phyloP scores from a whole-genome alignment of 2,113 vertebrate species.

The Ellobius talpinus region DNA sequence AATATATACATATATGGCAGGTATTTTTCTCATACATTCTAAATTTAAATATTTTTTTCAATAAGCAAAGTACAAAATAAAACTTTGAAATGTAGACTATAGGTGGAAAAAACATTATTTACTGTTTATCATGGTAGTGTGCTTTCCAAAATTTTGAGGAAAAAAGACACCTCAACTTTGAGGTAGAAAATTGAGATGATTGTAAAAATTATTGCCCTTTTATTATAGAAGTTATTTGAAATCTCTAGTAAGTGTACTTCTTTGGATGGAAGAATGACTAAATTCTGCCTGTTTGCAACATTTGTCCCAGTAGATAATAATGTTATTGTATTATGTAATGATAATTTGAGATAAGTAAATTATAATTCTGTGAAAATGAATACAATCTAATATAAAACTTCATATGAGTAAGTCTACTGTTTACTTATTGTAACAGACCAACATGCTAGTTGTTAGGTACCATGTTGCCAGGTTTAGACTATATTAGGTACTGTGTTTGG shows the following conservation, averaged over 20 bases:
- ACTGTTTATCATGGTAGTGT: not conserved
- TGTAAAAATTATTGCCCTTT: slow-evolving; percentile 29
- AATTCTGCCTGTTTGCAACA: slow-evolving; percentile 12
- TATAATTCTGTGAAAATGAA: slow-evolving; percentile 50
- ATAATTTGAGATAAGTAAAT: slow-evolving; percentile 58
- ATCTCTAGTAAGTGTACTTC: not conserved
- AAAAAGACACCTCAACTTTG: not conserved
- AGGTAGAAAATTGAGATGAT: not conserved
- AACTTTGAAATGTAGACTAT: slow-evolving; percentile 7
- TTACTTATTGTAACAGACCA: not conserved
- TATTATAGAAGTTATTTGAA: not conserved
- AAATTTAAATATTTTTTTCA: not conserved
- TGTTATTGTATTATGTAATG: not conserved
- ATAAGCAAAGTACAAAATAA: not conserved
- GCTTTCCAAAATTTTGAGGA: not conserved
- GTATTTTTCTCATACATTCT: not conserved
- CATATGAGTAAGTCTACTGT: slow-evolving; percentile 1
- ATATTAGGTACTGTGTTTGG: not conserved
- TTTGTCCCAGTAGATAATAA: slow-evolving; percentile 16
- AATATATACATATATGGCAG: not conserved
- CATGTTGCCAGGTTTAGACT: not conserved
- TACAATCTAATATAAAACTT: slow-evolving; percentile 52
- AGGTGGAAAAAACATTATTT: slow-evolving; percentile 31
- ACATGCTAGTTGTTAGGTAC: not conserved
- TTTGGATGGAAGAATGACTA: not conserved